Base-by-base conservation (phyloP, 1,140 invertebrate genomes). In the Microplitis demolitor region DNA sequence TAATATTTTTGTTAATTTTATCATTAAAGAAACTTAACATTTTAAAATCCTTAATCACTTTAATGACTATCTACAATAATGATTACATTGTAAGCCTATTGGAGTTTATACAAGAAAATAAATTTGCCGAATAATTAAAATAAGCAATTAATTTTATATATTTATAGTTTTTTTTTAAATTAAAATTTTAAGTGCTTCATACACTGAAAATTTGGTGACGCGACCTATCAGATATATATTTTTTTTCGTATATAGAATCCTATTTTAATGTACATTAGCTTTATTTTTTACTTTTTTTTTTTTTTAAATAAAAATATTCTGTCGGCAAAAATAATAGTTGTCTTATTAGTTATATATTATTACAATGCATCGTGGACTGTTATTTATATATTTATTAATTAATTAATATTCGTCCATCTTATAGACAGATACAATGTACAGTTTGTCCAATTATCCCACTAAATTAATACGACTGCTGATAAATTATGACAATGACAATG, bases 21-120 rank as follows among this genome's bases (percentile, higher is more conserved):
- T 58, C 61, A 11, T 69, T 31, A 37, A 24, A 24, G 24, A 24
- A 14, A 45, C 34, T 16, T 69, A 39, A 35, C 34, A 50, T 71
- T 63, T 71, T 35, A 24, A 24, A 37, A 60, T 31, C 67, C 77
- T 76, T 73, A 66, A 4, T 53, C 64, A 31, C 76, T 76, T 80
- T 80, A 80, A 83, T 75, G 77, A 82, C 83, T 86, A 86, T 86
- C 85, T 86, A 85, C 84, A 86, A 14, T 83, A 82, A 82, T 75
- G 78, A 82, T 83, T 75, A 72, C 73, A 69, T 77, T 75, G 77
- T 83, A 83, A 84, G 78, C 77, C 80, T 85, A 85, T 83, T 81
- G 76, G 74, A 78, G 69, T 72, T 76, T 74, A 77, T 80, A 81
- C 80, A 80, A 78, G 76, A 79, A 78, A 78, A 78, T 73, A 72